Conservation (phyloP, 2,113 vertebrate species). For the Damaliscus lunatus region DNA sequence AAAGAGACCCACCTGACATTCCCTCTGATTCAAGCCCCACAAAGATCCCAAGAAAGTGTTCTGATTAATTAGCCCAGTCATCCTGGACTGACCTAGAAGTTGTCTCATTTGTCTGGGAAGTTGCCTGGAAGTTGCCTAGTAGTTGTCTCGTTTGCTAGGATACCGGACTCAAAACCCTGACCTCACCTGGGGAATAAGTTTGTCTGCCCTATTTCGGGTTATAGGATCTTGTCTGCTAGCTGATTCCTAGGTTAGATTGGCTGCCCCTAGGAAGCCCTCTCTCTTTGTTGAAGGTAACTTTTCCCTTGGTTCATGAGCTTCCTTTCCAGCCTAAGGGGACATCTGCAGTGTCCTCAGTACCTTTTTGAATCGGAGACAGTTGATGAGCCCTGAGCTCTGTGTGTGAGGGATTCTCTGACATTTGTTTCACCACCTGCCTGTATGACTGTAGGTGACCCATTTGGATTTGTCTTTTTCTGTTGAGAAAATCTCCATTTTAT, state of each 20-base stretch:
- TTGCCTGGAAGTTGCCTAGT: not conserved
- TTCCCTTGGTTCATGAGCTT: not conserved
- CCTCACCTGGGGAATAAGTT: not conserved
- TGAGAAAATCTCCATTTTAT: not conserved
- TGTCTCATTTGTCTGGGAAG: not conserved
- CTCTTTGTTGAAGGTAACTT: not conserved
- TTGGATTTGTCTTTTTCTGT: constrained; percentile 6
- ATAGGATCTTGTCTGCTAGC: not conserved
- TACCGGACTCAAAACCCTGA: not conserved
- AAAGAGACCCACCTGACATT: not conserved
- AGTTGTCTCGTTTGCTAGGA: not conserved
- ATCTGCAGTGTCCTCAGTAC: not conserved
- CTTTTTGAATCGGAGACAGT: not conserved
- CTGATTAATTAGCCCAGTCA: not conserved
- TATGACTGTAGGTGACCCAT: not conserved
- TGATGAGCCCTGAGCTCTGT: not conserved
- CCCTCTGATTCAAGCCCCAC: not conserved
- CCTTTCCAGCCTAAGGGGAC: not conserved
- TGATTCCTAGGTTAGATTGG: not conserved
- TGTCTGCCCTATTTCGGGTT: not conserved
- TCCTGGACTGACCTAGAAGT: not conserved
- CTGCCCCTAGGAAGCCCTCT: not conserved
- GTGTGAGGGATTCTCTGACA: not conserved
- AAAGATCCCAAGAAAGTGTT: not conserved
- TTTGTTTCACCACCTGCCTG: not conserved